These are phyloP conservation scores for Marcusenius ussheri DNA, from an alignment of 2,113 vertebrate genomes.

Conservation along the genomic window DNA sequence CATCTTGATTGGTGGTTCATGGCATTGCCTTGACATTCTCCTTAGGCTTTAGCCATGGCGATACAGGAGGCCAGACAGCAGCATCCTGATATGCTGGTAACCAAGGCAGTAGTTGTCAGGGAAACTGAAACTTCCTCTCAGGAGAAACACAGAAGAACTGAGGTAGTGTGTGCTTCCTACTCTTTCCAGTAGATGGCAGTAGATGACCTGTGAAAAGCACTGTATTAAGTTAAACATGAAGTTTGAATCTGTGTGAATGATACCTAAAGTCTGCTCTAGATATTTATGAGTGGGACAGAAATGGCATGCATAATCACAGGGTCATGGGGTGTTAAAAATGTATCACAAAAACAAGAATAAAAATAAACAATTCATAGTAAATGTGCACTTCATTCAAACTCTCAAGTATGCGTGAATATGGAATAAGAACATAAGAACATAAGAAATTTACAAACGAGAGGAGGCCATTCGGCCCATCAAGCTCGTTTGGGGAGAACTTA, in stretches of 20 bases:
- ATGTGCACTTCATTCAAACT: background rate
- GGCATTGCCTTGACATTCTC: background rate
- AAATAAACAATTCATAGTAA: background rate
- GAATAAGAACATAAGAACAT: no score
- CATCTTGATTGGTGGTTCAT: background rate
- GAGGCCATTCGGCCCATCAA: no score
- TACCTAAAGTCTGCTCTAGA: background rate
- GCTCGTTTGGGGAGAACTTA: no score
- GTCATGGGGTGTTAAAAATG: background rate
- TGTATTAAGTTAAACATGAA: background rate
- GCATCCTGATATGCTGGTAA: conserved; percentile 97
- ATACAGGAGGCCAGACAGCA: conserved; percentile 97
- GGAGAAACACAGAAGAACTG: conserved; percentile 75
- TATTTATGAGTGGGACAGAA: background rate
- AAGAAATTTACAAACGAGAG: no score
- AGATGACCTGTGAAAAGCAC: background rate
- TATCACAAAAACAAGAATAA: background rate
- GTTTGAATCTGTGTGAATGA: background rate
- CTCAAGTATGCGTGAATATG: background rate
- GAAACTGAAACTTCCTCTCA: conserved; percentile 91
- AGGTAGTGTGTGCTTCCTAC: conserved; percentile 56
- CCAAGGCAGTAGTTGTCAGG: conserved; percentile 97
- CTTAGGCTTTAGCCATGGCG: conserved; percentile 88
- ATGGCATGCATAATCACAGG: background rate
- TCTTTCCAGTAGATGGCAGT: conserved; percentile 15